Conservation (phyloP, 2,888 invertebrate species). For the Philonicus albiceps region DNA sequence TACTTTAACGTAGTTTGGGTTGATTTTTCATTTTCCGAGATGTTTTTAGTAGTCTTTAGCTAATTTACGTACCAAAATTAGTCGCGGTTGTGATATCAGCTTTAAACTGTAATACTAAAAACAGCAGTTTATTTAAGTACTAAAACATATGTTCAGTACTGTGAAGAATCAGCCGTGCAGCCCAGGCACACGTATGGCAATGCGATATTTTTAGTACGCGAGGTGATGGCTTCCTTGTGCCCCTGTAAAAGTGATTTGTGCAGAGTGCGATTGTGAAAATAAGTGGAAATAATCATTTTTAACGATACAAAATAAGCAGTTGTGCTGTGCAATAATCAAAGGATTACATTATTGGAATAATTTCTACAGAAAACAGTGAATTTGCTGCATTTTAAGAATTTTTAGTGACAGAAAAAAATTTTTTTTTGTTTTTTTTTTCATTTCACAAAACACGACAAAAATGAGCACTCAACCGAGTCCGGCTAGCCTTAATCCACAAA, state of each 20-base stretch:
- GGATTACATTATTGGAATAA: background rate
- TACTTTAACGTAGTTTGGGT: background rate
- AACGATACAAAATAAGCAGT: background rate
- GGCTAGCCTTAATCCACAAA: slow-evolving; percentile 71
- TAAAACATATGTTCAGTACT: background rate
- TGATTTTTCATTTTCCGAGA: too few species aligned
- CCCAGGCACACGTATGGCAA: background rate
- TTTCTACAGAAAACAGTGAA: background rate
- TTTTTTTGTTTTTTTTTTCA: background rate
- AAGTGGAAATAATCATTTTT: background rate
- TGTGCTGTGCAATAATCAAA: background rate
- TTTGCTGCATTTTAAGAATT: background rate
- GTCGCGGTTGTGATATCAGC: background rate
- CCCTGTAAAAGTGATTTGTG: background rate
- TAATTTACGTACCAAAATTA: background rate
- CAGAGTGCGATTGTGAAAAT: background rate
- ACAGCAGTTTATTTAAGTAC: background rate
- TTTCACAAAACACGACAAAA: slow-evolving; percentile 1
- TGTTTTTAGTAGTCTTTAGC: background rate
- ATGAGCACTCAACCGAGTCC: slow-evolving; percentile 84
- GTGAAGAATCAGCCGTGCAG: background rate
- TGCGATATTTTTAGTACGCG: background rate
- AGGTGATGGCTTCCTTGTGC: slow-evolving; percentile 5
- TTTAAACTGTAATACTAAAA: background rate
- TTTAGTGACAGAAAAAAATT: background rate